Evolutionary conservation across 2,113 vertebrate genomes (phyloP).

Genomic region (Nannobrachium achirus): DNA sequence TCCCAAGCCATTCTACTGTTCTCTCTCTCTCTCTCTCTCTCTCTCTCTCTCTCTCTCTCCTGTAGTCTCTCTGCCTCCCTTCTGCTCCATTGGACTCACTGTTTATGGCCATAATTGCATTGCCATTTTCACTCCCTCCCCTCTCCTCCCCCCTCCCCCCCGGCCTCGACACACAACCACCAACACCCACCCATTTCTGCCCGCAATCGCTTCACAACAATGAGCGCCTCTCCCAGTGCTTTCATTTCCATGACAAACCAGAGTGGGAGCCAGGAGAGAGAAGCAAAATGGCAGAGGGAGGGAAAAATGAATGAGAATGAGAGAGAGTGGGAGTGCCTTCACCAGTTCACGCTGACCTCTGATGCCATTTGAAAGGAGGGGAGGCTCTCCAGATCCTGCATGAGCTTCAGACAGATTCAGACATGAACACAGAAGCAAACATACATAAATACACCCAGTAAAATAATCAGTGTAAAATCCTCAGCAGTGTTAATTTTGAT

Average conservation of each 20-base stretch:
- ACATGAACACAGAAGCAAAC: no score
- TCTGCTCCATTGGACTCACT: constrained; percentile 70
- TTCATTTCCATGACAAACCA: constrained; percentile 81
- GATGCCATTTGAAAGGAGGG: constrained; percentile 37
- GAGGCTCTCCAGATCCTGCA: constrained; percentile 26
- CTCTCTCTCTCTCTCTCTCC: constrained; percentile 37
- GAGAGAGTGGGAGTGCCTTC: constrained; percentile 41
- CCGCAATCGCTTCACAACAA: constrained; percentile 64
- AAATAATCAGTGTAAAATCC: no score
- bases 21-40: constrained; percentile 16
- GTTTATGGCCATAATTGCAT: constrained; percentile 72
- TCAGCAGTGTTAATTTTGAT: no score
- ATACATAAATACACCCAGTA: no score
- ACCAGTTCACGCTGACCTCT: constrained; percentile 41
- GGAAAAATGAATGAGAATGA: constrained; percentile 59
- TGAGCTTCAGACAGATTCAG: constrained; percentile 29
- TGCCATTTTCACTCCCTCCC: constrained; percentile 52
- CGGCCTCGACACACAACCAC: constrained; percentile 40
- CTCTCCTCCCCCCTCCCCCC: constrained; percentile 29
- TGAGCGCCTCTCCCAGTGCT: constrained; percentile 50
- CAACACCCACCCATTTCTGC: not conserved
- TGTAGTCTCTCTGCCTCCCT: constrained; percentile 38
- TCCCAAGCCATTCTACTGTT: constrained; percentile 57
- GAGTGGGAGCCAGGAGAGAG: constrained; percentile 37
- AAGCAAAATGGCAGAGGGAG: constrained; percentile 46